phyloP scores from a whole-genome alignment of 1,140 invertebrate genomes.

The Drosophila novamexicana region DNA sequence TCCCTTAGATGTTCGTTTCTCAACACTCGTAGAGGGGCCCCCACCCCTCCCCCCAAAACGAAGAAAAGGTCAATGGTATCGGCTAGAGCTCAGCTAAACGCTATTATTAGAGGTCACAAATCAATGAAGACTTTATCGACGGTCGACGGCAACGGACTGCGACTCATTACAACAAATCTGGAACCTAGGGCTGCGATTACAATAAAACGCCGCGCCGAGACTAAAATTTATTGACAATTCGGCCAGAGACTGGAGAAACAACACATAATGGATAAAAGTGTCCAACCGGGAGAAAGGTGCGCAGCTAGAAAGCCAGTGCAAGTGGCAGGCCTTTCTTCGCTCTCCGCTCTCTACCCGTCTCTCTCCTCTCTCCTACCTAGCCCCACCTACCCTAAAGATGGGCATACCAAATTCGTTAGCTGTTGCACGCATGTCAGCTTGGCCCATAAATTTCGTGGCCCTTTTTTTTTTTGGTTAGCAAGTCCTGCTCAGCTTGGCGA shows the following conservation, averaged over 20 bases:
- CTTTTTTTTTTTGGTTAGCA: background rate
- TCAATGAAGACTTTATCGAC: constrained; percentile 82
- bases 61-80: constrained; percentile 58
- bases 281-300: constrained; percentile 72
- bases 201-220: constrained; percentile 61
- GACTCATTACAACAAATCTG: constrained; percentile 69
- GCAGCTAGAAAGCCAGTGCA: constrained; percentile 22
- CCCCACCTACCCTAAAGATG: background rate
- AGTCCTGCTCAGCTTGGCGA: constrained; percentile 41
- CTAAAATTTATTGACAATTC: constrained; percentile 79
- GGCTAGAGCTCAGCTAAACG: constrained; percentile 55
- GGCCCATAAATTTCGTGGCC: constrained; percentile 63
- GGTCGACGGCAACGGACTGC: constrained; percentile 32
- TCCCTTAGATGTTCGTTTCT: constrained; percentile 66
- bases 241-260: constrained; percentile 17
- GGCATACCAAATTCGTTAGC: constrained; percentile 48
- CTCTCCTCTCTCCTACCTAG: background rate
- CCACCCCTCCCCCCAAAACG: background rate
- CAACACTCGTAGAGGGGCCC: constrained; percentile 33
- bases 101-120: constrained; percentile 83
- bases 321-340: background rate
- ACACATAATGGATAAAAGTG: constrained; percentile 61
- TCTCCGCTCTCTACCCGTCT: background rate
- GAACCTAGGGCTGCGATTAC: constrained; percentile 55
- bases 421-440: constrained; percentile 47